These are phyloP conservation scores for Caiman crocodilus DNA, from an alignment of 2,797 vertebrate species.

Conservation along the genomic window DNA sequence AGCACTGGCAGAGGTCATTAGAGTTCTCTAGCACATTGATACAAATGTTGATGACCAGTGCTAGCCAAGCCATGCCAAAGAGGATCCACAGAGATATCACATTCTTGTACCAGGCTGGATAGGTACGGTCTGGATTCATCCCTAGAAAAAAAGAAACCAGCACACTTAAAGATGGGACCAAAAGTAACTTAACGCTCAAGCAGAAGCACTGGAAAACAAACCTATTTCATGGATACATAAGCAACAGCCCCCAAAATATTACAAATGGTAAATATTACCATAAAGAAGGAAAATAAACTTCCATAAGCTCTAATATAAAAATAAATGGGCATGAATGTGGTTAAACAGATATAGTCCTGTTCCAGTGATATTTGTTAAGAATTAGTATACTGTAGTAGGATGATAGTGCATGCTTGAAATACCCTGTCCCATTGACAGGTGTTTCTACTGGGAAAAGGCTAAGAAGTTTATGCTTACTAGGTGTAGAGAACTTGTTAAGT, in stretches of 20 bases:
- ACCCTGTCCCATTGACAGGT: background rate
- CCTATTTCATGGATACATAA: background rate
- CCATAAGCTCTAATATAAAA: background rate
- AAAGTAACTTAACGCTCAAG: background rate
- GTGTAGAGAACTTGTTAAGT: background rate
- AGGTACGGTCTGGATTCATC: conserved; percentile 83
- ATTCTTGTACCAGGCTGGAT: conserved; percentile 90
- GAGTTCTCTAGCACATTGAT: conserved; percentile 88
- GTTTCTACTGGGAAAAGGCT: background rate
- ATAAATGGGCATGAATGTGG: background rate
- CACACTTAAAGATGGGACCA: conserved; percentile 13
- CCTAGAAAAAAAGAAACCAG: conserved; percentile 77
- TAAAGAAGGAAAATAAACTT: background rate
- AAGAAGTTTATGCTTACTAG: background rate
- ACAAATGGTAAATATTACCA: background rate
- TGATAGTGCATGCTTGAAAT: background rate
- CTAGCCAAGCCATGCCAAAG: conserved; percentile 94
- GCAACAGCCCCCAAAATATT: background rate
- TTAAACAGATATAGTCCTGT: background rate
- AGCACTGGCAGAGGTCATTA: conserved; percentile 64
- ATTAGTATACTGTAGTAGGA: background rate
- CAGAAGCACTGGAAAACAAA: background rate
- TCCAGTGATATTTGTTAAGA: background rate
- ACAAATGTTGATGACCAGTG: conserved; percentile 89
- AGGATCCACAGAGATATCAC: conserved; percentile 93